Conservation (phyloP, 2,888 invertebrate species). For the Isotomurus palustris region DNA sequence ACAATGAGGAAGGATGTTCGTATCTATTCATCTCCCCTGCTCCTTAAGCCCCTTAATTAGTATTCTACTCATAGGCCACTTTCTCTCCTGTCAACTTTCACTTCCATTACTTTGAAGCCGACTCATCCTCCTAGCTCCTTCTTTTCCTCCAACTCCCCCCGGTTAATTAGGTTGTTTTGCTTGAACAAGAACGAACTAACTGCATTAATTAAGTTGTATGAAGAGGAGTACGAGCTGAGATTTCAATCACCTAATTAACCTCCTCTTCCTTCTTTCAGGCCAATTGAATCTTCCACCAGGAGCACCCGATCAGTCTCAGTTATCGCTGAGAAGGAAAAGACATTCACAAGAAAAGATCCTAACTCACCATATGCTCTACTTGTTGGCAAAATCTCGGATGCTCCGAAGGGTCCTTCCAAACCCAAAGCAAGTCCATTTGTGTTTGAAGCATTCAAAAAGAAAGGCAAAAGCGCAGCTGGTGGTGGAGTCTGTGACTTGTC, state of each 20-base stretch:
- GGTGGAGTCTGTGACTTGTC: slow-evolving; percentile 10
- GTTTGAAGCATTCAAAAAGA: background rate
- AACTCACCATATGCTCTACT: background rate
- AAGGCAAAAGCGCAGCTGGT: background rate
- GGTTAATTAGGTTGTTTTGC: background rate
- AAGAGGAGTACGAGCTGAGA: background rate
- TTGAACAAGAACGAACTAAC: background rate
- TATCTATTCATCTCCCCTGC: too few relatives aligned
- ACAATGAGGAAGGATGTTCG: too few relatives aligned
- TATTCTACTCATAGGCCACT: background rate
- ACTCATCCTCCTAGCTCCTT: too few relatives aligned
- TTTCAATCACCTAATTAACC: background rate
- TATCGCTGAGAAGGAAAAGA: background rate
- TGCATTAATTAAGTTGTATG: slow-evolving; percentile 1
- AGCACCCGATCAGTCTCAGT: slow-evolving; percentile 3
- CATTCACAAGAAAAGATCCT: background rate
- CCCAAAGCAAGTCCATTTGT: too few relatives aligned
- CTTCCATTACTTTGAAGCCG: too few relatives aligned
- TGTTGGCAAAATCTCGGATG: background rate
- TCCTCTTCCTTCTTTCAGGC: background rate
- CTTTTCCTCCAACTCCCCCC: background rate
- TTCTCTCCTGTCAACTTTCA: background rate
- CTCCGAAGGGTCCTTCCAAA: too few relatives aligned
- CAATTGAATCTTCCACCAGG: too few relatives aligned
- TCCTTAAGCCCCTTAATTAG: background rate